Evolutionary conservation across 2,888 invertebrate genomes (phyloP).

Genomic region (Glaucopsyche alexis): DNA sequence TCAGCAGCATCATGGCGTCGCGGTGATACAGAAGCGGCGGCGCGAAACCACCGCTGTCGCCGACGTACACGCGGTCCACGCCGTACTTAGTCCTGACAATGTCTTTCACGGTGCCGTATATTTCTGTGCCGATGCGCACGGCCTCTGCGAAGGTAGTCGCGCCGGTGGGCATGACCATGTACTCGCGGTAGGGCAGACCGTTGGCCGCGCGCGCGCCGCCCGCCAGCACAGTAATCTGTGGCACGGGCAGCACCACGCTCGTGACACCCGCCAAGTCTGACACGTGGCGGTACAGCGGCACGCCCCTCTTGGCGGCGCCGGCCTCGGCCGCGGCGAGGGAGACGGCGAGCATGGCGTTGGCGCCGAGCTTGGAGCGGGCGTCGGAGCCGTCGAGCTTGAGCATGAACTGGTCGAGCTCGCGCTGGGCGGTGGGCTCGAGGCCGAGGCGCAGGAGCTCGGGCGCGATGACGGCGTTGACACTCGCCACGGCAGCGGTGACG

Average conservation of each 20-base stretch:
- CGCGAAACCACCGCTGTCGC: conserved; percentile 98
- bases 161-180: conserved; percentile 95
- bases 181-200: conserved; percentile 96
- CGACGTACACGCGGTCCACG: conserved; percentile 95
- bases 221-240: conserved; percentile 98
- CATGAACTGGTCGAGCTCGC: conserved; percentile 92
- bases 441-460: conserved; percentile 89
- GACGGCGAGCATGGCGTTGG: conserved; percentile 97
- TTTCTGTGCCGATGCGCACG: conserved; percentile 97
- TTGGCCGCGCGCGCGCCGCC: conserved; percentile 98
- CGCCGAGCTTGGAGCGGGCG: conserved; percentile 95
- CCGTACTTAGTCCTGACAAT: conserved; percentile 94
- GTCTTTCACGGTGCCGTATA: conserved; percentile 95
- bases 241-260: conserved; percentile 95
- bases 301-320: conserved; percentile 95
- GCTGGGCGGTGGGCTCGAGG: conserved; percentile 94
- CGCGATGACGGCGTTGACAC: conserved; percentile 91
- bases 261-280: conserved; percentile 96
- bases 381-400: conserved; percentile 96
- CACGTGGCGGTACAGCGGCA: conserved; percentile 93
- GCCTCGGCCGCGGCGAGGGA: conserved; percentile 98
- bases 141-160: conserved; percentile 95
- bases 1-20: conserved; percentile 92
- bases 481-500: conserved; percentile 92
- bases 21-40: conserved; percentile 96